Evolutionary conservation across 37 sponge, comb jelly and placozoan species (phyloP), one percentile per base, ranked within the genome.

Genomic region (Oopsacas minuta): DNA sequence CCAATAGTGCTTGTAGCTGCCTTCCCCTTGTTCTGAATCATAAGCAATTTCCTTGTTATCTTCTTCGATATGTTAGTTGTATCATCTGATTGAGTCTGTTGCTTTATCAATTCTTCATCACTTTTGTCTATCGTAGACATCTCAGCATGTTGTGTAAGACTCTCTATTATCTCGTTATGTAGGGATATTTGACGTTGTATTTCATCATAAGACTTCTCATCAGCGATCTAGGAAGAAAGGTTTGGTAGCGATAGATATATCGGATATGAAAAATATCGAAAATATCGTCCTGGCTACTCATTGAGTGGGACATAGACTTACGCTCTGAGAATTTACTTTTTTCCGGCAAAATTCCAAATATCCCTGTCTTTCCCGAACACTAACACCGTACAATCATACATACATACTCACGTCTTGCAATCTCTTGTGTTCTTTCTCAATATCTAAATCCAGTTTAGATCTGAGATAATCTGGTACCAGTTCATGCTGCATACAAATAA

Each of bases 51-150:
- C 75, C 75, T 61, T n/a, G 75, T 61, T 12, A 61, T 34, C 22
- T 61, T 10, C 1, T 61, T 61, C 32, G 75, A 61, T 10, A 10
- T 61, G 28, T 10, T n/a, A 20, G 75, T n/a, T 20, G 20, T 61
- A 34, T 61, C 75, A 61, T 61, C 75, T 5, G 75, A 61, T 61
- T 61, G 75, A 61, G 75, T 61, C 28, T n/a, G 20, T n/a, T 61
- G 75, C 28, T 61, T 61, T 25, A 61, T n/a, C 3, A 61, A 12
- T 34, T 61, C 75, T 61, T 61, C 75, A 12, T 61, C 75, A 7
- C 30, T 34, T 34, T 25, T 61, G 28, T 61, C 30, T 3, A 25
- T n/a, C 22, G 75, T 61, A n/a, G 20, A 61, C 28, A 25, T 61
- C 1, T 61, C 20, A 32, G 75, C 75, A n/a, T 3, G 28, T 61